Base-by-base conservation (phyloP, 2,888 invertebrate genomes). In the Ennomos fuscantarius region DNA sequence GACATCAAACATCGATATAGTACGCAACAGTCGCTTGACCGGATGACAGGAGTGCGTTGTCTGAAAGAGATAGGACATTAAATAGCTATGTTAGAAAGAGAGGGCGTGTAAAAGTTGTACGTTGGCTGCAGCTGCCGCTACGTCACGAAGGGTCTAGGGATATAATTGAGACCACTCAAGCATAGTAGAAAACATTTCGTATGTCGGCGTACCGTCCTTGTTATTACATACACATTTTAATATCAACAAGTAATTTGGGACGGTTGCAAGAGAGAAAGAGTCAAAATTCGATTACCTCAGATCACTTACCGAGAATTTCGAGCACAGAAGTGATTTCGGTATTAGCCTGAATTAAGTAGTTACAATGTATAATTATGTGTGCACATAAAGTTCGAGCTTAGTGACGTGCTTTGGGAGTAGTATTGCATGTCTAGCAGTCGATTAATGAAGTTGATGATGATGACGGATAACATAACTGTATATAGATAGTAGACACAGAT, bases 71-170 rank as follows among this genome's bases (percentile, higher is more conserved):
- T 55, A 62, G 70, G 47, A 57, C 31, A 65, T 45, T 31, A 53
- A 62, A 62, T 32, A 52, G 63, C 53, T 56, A 59, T 52, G 82
- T 63, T 62, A 73, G 85, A 91, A 62, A 69, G 86, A 73, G 88
- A 86, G 67, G 55, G 58, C 36, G 64, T 57, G 77, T 62, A 65
- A 74, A 74, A 79, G 75, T 79, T 78, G 81, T 85, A 86, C 89
- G 89, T 89, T 88, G 80, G 87, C 71, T 85, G 91, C 91, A 92
- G 91, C 91, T 91, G 91, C 82, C 89, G 80, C 67, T 76, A 88
- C 90, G 89, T 91, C 90, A 89, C 82, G 74, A 79, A 84, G 86
- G 81, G 82, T 77, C 84, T 84, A 87, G 82, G 80, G 86, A 78
- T 45, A 81, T 79, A 79, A 82, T 83, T 83, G 84, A 83, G 82